Evolutionary conservation across 2,888 invertebrate species (phyloP), one percentile per base, ranked within the genome.

Genomic region (Prostheceraeus crozeri): DNA sequence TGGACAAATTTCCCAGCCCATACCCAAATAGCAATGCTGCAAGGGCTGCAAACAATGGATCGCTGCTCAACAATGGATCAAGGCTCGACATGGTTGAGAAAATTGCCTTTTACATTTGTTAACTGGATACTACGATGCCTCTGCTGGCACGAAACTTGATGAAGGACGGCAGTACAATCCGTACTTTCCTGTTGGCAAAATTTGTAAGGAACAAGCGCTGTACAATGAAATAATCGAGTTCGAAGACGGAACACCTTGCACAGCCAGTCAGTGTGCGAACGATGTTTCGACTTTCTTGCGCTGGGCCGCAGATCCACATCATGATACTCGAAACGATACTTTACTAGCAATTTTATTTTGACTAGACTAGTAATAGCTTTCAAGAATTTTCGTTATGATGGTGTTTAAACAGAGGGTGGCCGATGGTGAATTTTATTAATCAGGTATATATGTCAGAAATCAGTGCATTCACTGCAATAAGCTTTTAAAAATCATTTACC

Each of bases 1-100:
- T 87, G 0, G 98, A 98, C 76, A 83, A 83, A 70, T 82, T 98
- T 74, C 94, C 93, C 6, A 82, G 82, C 63, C 96, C 98, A 0
- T 98, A 98, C 79, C 83, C 87, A 21, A 99, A 99, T 74, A 91
- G 91, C 73, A 90, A 94, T 77, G 94, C 93, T 63, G 98, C 98
- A 19, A 83, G 91, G 69, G 86, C 86, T 64, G 96, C 96, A 62
- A 99, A 98, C 79, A 72, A 71, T 55, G 94, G 94, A 69, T 86
- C 96, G 0, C 85, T 85, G 76, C 98, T 98, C 62, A 98, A 98
- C 60, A 98, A 99, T 80, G 81, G n/a, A n/a, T n/a, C n/a, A n/a
- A n/a, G n/a, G n/a, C n/a, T n/a, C n/a, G n/a, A n/a, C n/a, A n/a
- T n/a, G n/a, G n/a, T n/a, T n/a, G n/a, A n/a, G n/a, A n/a, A n/a